Percentiles rank a stretch among this genome's conserved stretches.
Evolutionary conservation across 2,113 vertebrate species (phyloP).

Genomic region (Vulpes vulpes): DNA sequence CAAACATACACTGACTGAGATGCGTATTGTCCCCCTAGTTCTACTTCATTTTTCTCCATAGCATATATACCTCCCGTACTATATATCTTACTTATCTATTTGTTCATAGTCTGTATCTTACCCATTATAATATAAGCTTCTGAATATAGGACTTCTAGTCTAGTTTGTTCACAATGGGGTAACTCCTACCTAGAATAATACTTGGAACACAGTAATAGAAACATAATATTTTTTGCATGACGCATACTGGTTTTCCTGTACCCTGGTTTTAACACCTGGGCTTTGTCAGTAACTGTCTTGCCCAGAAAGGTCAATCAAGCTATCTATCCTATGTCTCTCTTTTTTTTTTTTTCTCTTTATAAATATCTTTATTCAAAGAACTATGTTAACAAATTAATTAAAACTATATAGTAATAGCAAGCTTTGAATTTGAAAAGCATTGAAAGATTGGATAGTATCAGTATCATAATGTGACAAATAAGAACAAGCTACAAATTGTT

Average conservation of each 20-base stretch:
- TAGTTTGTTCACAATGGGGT: neutral
- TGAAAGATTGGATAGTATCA: neutral
- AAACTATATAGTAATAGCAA: slow-evolving; percentile 19
- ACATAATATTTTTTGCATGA: neutral
- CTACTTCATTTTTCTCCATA: neutral
- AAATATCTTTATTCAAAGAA: slow-evolving; percentile 19
- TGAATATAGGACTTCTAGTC: neutral
- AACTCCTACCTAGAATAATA: neutral
- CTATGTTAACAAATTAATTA: slow-evolving; percentile 32
- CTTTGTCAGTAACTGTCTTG: neutral
- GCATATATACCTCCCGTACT: neutral
- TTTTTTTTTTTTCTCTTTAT: neutral
- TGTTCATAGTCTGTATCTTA: neutral
- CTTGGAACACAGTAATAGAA: neutral
- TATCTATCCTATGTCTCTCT: neutral
- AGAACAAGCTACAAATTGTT: neutral
- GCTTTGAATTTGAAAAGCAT: neutral
- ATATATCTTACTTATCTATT: neutral
- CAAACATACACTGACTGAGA: neutral
- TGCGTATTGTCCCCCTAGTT: too few species aligned
- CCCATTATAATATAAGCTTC: neutral
- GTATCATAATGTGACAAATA: slow-evolving; percentile 17
- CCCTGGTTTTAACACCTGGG: neutral
- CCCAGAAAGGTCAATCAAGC: neutral
- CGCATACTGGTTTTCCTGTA: neutral